Evolutionary conservation across 2,113 vertebrate genomes (phyloP).

Genomic region (Larimichthys polyactis): DNA sequence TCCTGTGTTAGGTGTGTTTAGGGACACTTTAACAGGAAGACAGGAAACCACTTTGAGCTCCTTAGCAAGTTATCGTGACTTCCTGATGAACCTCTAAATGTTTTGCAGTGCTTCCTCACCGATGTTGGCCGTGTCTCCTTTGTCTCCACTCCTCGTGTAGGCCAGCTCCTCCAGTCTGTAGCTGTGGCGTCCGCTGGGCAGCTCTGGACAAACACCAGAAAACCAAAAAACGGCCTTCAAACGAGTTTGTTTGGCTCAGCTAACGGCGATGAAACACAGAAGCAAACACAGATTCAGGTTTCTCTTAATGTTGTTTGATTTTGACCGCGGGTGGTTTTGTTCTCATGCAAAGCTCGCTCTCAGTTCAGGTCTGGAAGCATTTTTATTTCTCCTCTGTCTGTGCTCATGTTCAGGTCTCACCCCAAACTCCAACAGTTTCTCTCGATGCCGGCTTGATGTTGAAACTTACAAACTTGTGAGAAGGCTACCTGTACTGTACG

Average conservation of each 20-base stretch:
- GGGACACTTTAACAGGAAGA: too few species aligned
- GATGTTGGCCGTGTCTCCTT: slow-evolving; percentile 89
- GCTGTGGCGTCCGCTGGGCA: slow-evolving; percentile 86
- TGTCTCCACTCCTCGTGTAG: slow-evolving; percentile 89
- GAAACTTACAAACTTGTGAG: too few species aligned
- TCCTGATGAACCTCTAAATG: too few species aligned
- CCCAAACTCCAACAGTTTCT: too few species aligned
- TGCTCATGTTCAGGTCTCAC: too few species aligned
- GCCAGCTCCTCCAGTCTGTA: slow-evolving; percentile 90
- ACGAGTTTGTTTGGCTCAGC: slow-evolving; percentile 3
- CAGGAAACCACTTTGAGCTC: too few species aligned
- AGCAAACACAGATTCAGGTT: neutral
- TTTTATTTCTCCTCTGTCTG: neutral
- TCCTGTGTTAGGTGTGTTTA: too few species aligned
- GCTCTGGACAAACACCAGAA: slow-evolving; percentile 73
- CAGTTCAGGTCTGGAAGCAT: neutral
- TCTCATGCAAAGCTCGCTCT: neutral
- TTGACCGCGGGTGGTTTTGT: too few species aligned
- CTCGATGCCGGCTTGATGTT: too few species aligned
- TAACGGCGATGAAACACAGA: neutral
- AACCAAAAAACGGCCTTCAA: neutral
- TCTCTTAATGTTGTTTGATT: too few species aligned
- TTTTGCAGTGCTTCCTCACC: slow-evolving; percentile 74
- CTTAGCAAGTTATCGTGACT: too few species aligned
- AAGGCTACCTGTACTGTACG: too few species aligned